Evolutionary conservation across 1,140 invertebrate species (phyloP), one percentile per base, ranked within the genome.

Genomic region (Anoplophora glabripennis): DNA sequence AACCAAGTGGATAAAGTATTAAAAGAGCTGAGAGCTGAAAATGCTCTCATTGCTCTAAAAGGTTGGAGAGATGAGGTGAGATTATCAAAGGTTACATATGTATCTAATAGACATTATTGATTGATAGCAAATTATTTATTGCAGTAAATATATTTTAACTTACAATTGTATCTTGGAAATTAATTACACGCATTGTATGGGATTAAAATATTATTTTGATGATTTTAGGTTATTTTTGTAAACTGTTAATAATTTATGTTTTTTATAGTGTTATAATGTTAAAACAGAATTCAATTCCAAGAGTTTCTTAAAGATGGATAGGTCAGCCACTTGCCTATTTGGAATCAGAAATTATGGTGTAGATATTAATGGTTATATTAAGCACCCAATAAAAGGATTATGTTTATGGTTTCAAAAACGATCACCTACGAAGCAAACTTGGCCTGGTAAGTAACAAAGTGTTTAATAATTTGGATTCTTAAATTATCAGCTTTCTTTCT

Each of bases 401-500:
- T 93, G 89, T 75, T 87, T 98, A 74, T 98, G 95, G 95, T 79
- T 97, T 63, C 94, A 95, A 73, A 90, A 90, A 71, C 81, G 94
- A 68, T 91, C 93, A 58, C 81, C 86, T 48, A 93, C 87, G 18
- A 98, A 98, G 79, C 91, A 92, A 76, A 96, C 93, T 17, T 97
- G 93, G 89, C 94, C 94, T 53, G 90, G 92, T 83, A 72, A 64
- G 5, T 42, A 41, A 28, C 2, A 28, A 28, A 28, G 5, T 28
- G 21, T 28, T 3, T 28, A 28, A 28, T n/a, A n/a, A 28, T 28
- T 28, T 28, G 2, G 21, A 28, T 3, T 28, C 21, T 3, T 28
- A 28, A 28, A 28, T 28, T 28, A 28, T 28, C 3, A 5, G 2
- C 21, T 28, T 28, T 28, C 5, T 28, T 28, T 28, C 21, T 28